These are phyloP conservation scores for Argyrosomus japonicus DNA, from an alignment of 2,113 vertebrate species.

Conservation along the genomic window DNA sequence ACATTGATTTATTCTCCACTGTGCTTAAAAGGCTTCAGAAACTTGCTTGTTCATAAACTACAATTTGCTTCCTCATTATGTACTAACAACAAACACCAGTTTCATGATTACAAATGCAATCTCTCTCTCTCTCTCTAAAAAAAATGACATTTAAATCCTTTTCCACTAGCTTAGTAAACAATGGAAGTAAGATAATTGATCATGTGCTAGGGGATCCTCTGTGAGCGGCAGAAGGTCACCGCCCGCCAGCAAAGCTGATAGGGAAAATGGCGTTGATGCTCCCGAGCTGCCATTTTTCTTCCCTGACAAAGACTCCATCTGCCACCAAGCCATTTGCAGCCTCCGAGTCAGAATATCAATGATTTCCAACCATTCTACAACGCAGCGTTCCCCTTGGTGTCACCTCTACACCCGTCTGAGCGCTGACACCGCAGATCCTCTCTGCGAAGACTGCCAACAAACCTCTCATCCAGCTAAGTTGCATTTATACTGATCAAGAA, in stretches of 20 bases:
- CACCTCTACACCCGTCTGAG: slow-evolving; percentile 87
- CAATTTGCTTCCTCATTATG: slow-evolving; percentile 25
- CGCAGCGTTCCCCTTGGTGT: slow-evolving; percentile 92
- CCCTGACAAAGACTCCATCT: slow-evolving; percentile 98
- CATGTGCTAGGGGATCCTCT: slow-evolving; percentile 81
- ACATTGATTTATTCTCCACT: slow-evolving; percentile 2
- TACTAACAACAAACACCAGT: slow-evolving; percentile 34
- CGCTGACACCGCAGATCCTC: slow-evolving; percentile 84
- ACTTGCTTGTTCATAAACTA: slow-evolving; percentile 4
- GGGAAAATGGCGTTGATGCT: slow-evolving; percentile 85
- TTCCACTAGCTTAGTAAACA: slow-evolving; percentile 83
- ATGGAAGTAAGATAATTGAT: slow-evolving; percentile 86
- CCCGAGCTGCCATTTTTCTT: slow-evolving; percentile 95
- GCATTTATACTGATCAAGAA: slow-evolving; percentile 75
- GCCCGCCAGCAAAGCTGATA: slow-evolving; percentile 83
- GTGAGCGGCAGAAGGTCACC: slow-evolving; percentile 89
- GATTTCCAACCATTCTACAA: slow-evolving; percentile 91
- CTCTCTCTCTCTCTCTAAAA: slow-evolving; percentile 4
- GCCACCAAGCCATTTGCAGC: slow-evolving; percentile 94
- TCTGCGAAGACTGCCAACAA: slow-evolving; percentile 66
- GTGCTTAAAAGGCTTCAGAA: not conserved
- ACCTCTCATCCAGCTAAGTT: slow-evolving; percentile 71
- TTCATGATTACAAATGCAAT: slow-evolving; percentile 32
- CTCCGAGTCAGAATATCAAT: slow-evolving; percentile 96
- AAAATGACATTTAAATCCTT: slow-evolving; percentile 80